Conservation (phyloP, 2,888 invertebrate genomes). For the Peribatodes rhomboidaria region DNA sequence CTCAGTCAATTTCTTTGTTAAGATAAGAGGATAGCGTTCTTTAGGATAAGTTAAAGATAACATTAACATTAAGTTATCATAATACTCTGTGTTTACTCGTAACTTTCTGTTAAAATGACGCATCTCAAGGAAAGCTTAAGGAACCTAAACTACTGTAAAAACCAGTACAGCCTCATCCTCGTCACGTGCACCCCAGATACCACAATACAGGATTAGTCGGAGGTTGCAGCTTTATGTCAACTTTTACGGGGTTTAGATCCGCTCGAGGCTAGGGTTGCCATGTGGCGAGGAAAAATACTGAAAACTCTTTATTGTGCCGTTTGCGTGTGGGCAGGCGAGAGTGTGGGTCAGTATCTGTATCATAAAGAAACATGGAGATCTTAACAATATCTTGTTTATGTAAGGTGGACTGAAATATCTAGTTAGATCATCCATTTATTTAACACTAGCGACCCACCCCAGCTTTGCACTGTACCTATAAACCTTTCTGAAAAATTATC, state of each 20-base stretch:
- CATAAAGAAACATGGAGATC: too few relatives aligned
- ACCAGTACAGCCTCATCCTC: not conserved
- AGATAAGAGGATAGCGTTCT: too few relatives aligned
- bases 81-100: too few relatives aligned
- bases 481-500: too few relatives aligned
- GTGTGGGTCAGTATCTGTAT: not conserved
- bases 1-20: too few relatives aligned
- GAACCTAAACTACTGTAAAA: not conserved
- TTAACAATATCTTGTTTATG: not conserved
- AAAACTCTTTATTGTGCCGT: not conserved
- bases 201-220: conserved; percentile 36
- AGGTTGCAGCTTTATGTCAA: conserved; percentile 40
- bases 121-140: not conserved
- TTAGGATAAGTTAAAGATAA: too few relatives aligned
- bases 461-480: too few relatives aligned
- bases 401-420: too few relatives aligned
- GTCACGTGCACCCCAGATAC: conserved; percentile 30
- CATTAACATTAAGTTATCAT: too few relatives aligned
- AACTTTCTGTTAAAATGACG: not conserved
- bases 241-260: conserved; percentile 34
- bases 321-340: not conserved
- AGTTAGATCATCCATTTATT: too few relatives aligned
- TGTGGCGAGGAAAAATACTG: not conserved
- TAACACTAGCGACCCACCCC: too few relatives aligned
- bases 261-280: conserved; percentile 15